These are phyloP conservation scores for Falco biarmicus DNA, from an alignment of 2,797 vertebrate genomes.

Conservation along the genomic window DNA sequence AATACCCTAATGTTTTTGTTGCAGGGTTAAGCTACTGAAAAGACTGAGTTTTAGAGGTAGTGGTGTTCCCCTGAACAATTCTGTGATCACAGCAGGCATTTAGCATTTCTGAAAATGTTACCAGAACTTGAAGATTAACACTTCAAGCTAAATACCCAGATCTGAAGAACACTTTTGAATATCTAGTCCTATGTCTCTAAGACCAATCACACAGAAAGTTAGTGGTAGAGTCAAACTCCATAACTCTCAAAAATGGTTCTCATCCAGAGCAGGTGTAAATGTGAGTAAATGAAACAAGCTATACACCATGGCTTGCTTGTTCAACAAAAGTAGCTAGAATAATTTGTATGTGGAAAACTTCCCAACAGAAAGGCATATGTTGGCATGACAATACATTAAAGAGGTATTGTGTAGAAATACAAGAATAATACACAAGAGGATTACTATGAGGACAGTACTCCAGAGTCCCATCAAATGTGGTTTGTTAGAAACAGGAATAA, in stretches of 20 bases:
- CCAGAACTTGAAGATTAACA: not conserved
- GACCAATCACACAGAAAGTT: not conserved
- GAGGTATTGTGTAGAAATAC: not conserved
- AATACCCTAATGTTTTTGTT: not conserved
- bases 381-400: not conserved
- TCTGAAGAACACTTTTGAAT: not conserved
- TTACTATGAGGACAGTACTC: not conserved
- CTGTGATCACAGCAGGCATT: not conserved
- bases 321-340: not conserved
- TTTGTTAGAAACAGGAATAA: not conserved
- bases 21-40: not conserved
- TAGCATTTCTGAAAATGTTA: not conserved
- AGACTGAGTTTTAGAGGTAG: not conserved
- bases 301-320: not conserved
- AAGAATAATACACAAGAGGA: not conserved
- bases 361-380: not conserved
- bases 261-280: not conserved
- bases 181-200: not conserved
- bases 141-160: not conserved
- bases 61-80: not conserved
- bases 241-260: not conserved
- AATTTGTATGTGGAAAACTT: not conserved
- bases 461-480: not conserved
- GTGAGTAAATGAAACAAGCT: not conserved
- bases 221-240: not conserved